Percentiles rank a stretch among this genome's conserved stretches.
phyloP scores from a whole-genome alignment of 2,797 vertebrate genomes.

The Poecilia gillii region DNA sequence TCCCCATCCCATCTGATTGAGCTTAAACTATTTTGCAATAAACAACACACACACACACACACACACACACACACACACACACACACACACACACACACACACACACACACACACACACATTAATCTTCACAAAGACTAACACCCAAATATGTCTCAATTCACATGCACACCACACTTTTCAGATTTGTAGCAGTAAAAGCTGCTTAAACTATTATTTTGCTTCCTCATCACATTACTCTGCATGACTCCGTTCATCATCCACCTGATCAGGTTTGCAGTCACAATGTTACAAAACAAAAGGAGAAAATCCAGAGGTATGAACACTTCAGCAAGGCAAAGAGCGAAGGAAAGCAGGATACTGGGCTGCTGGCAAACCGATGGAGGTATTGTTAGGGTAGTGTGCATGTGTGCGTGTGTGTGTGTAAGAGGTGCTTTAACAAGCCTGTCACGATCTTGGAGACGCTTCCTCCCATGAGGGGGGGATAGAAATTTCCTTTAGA shows the following conservation, averaged over 20 bases:
- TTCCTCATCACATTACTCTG: not conserved
- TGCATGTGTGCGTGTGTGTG: not conserved
- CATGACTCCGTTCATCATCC: not conserved
- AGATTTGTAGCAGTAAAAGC: not conserved
- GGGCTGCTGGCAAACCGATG: not conserved
- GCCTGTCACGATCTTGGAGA: slow-evolving; percentile 67
- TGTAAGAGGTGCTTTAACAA: slow-evolving; percentile 59
- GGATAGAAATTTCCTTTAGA: slow-evolving; percentile 9
- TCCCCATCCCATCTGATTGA: not conserved
- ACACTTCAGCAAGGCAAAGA: not conserved
- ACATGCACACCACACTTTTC: not conserved
- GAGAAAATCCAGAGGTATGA: not conserved
- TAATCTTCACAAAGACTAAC: too few species aligned
- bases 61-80: not conserved
- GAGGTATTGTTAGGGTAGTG: not conserved
- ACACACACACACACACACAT: not conserved
- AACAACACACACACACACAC: not conserved
- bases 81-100: not conserved
- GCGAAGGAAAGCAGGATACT: not conserved
- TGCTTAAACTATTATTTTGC: not conserved
- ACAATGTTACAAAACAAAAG: not conserved
- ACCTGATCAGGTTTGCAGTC: not conserved
- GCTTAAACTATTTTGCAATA: not conserved
- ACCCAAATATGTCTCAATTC: not conserved
- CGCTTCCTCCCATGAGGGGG: slow-evolving; percentile 42